phyloP scores from a whole-genome alignment of 2,888 invertebrate genomes.

The Bombylius discolor region DNA sequence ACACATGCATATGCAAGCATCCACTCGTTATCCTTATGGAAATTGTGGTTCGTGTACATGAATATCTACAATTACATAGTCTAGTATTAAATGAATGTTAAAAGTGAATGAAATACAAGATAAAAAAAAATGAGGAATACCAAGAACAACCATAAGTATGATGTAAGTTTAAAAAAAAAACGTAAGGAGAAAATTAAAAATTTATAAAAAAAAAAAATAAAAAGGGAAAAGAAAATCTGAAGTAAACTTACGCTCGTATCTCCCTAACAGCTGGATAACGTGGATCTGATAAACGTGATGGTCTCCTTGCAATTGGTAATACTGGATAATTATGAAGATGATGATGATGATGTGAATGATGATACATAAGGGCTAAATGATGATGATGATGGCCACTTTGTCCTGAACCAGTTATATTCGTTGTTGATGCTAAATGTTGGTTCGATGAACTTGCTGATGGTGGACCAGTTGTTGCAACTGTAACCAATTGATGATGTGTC shows the following conservation, averaged over 20 bases:
- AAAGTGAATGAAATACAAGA: no score
- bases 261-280: conserved; percentile 16
- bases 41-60: no score
- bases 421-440: conserved; percentile 7
- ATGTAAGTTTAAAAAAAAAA: background rate
- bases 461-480: conserved; percentile 7
- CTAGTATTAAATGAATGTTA: no score
- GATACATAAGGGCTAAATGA: conserved; percentile 35
- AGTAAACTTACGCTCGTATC: conserved; percentile 5
- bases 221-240: background rate
- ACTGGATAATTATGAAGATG: conserved; percentile 34
- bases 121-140: no score
- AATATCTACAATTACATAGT: no score
- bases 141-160: no score
- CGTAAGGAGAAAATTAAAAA: background rate
- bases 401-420: conserved; percentile 5
- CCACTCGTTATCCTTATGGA: no score
- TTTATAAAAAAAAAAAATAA: background rate
- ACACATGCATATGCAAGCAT: no score
- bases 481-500: conserved; percentile 24
- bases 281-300: conserved; percentile 24
- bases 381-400: conserved; percentile 25
- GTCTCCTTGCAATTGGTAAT: conserved; percentile 32
- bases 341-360: conserved; percentile 25
- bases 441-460: conserved; percentile 10